These are phyloP conservation scores for Noctua pronuba DNA, from an alignment of 2,888 invertebrate species.

Conservation along the genomic window DNA sequence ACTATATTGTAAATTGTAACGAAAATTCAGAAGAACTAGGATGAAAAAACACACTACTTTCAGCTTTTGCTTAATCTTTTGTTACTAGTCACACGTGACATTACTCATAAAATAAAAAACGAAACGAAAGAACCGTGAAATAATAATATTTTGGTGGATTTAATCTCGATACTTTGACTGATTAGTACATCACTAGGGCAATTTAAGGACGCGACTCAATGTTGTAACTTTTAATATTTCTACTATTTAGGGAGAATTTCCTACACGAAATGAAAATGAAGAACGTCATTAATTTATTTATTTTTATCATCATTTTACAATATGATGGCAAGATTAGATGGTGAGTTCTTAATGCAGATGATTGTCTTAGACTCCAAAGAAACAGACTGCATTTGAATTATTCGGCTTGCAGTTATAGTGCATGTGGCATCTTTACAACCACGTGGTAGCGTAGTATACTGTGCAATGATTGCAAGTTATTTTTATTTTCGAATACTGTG, in stretches of 20 bases:
- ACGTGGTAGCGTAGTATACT: background rate
- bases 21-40: background rate
- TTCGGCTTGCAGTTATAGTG: background rate
- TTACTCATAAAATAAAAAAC: background rate
- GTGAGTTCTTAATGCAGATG: background rate
- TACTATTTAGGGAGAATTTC: conserved; percentile 2
- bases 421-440: background rate
- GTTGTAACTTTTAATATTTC: background rate
- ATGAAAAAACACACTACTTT: background rate
- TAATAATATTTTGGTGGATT: background rate
- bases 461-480: background rate
- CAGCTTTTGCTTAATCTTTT: background rate
- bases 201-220: background rate
- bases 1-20: background rate
- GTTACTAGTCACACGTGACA: background rate
- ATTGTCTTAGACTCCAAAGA: background rate
- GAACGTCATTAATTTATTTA: background rate
- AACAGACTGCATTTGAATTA: background rate
- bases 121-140: background rate
- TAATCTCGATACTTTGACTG: conserved; percentile 15
- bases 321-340: background rate
- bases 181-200: conserved; percentile 1
- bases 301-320: background rate
- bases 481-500: background rate
- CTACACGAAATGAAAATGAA: background rate